Percentiles rank a stretch among this genome's conserved stretches.
Evolutionary conservation across 2,797 vertebrate species (phyloP).

Genomic region (Tadarida brasiliensis): DNA sequence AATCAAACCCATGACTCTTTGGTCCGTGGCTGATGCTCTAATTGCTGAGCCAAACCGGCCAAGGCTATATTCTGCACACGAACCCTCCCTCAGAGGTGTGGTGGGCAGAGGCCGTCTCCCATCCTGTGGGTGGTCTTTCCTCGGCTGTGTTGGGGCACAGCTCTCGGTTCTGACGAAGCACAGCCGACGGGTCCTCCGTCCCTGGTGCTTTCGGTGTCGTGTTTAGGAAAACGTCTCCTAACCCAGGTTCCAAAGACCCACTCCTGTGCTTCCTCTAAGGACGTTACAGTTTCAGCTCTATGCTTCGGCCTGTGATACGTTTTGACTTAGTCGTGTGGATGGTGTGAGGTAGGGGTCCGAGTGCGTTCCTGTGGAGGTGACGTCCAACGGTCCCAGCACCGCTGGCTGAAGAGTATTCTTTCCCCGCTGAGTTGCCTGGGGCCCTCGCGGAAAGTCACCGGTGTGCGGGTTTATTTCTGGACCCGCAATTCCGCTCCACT

Average conservation of each 20-base stretch:
- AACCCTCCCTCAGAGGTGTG: background rate
- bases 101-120: background rate
- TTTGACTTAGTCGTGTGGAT: background rate
- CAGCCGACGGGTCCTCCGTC: background rate
- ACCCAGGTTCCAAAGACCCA: too few relatives aligned
- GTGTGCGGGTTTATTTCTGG: background rate
- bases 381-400: rapidly evolving
- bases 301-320: rapidly evolving
- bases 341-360: background rate
- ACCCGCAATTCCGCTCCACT: rapidly evolving
- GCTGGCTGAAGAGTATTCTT: rapidly evolving
- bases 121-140: background rate
- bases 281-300: rapidly evolving
- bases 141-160: background rate
- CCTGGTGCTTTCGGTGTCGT: too few relatives aligned
- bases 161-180: background rate
- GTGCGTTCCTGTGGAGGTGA: background rate
- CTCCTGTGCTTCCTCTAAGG: background rate
- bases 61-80: background rate
- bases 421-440: rapidly evolving
- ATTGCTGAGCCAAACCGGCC: too few relatives aligned
- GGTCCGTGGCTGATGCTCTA: too few relatives aligned
- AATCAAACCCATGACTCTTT: too few relatives aligned
- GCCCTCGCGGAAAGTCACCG: background rate
- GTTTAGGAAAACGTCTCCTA: background rate